Base-by-base conservation (phyloP, 2,888 invertebrate species). In the Leptogaster cylindrica region DNA sequence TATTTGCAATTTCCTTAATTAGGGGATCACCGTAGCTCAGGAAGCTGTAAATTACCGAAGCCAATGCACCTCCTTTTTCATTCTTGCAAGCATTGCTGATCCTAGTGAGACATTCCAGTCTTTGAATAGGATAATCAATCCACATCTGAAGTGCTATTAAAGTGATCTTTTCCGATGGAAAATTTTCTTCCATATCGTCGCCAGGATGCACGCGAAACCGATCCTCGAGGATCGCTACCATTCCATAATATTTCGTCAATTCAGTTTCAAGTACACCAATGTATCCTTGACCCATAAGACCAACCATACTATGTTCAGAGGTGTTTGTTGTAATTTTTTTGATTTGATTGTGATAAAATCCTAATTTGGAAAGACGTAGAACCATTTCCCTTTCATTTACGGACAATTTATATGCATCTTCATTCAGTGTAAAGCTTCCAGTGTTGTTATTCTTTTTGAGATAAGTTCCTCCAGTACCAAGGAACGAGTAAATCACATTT, bases 201-300 rank as follows among this genome's bases (percentile, higher is more conserved):
- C n/a, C n/a, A n/a, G n/a, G n/a, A n/a, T n/a, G n/a, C n/a, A n/a
- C n/a, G n/a, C n/a, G n/a, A n/a, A 94, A 91, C 85, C 92, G 91
- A 64, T 93, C 90, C 79, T 96, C 94, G 61, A 97, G 82, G 58
- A 92, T 83, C 1, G 96, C 94, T 67, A 97, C 87, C 73, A 94
- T 88, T 71, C 93, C 87, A 78, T 95, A 95, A 80, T 93, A 97
- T 76, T 92, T 91, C 0, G 90, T 90, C 10, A 97, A 82, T 79
- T 97, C 93, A 68, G 90, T 88, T 74, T 92, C 88, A 67, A 97
- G 83, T 2, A 91, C 91, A 2, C 93, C 87, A 65, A 93, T 90
- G 72, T 97, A 87, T 61, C 95, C 93, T 82, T 95, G 92, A 2
- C 90, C 90, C 79, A 93, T 90, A 64, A 90, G 82, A 50, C 94